Conservation (phyloP, 2,888 invertebrate species). For the Aporophyla lueneburgensis region DNA sequence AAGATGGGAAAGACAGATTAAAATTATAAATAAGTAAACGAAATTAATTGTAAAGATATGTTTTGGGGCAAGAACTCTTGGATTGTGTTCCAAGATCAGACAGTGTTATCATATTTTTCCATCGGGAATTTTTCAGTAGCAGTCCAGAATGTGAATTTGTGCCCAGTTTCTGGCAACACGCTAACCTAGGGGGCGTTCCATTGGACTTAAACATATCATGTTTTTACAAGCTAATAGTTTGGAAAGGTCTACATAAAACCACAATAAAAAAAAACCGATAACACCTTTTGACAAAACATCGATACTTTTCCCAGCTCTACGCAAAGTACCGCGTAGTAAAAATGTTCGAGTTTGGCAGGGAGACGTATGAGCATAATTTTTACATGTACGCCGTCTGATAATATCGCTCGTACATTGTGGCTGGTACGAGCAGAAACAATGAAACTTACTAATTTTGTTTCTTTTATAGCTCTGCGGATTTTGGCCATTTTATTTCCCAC, state of each 20-base stretch:
- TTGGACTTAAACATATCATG: not conserved
- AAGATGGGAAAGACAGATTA: not conserved
- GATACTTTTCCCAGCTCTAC: conserved; percentile 37
- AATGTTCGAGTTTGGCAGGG: conserved; percentile 59
- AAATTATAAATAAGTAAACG: not conserved
- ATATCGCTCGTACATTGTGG: conserved; percentile 46
- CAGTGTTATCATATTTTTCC: too few species aligned
- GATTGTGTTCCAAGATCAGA: too few species aligned
- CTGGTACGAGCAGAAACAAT: conserved; percentile 15
- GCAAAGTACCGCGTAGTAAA: conserved; percentile 37
- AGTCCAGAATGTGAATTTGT: too few species aligned
- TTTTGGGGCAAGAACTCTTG: too few species aligned
- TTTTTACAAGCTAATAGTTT: not conserved
- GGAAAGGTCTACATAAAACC: not conserved
- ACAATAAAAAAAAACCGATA: conserved; percentile 23
- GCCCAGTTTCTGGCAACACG: too few species aligned
- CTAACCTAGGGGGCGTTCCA: too few species aligned
- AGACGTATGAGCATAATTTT: conserved; percentile 65
- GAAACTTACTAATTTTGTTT: conserved; percentile 41
- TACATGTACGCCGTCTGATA: conserved; percentile 53
- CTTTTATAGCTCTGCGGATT: conserved; percentile 7
- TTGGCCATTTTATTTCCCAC: conserved; percentile 2
- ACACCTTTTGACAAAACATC: conserved; percentile 15
- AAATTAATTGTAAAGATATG: too few species aligned
- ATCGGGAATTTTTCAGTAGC: too few species aligned